Evolutionary conservation across 2,797 vertebrate genomes (phyloP), one percentile per base, ranked within the genome.

Genomic region (Lindbergichthys nudifrons): DNA sequence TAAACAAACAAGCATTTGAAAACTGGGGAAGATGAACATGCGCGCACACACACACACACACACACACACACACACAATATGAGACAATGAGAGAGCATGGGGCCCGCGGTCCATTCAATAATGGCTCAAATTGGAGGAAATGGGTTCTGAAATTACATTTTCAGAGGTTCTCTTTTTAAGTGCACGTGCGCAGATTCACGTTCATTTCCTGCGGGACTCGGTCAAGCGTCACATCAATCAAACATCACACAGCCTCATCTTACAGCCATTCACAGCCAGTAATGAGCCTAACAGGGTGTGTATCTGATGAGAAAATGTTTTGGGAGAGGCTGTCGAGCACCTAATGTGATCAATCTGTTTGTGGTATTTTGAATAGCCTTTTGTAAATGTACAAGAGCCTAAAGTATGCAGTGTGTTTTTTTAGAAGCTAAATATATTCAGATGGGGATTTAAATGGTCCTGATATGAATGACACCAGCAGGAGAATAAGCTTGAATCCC

Each of bases 141-240:
- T 93, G 90, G 89, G 14, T 88, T 94, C 84, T 92, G 85, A 91
- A 93, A 93, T 93, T 86, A 86, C 80, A 93, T 93, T 93, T 92
- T 88, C 79, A 71, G 66, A 80, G 75, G 74, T 81, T 85, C 75
- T 71, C 73, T 62, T 90, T 88, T 88, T 86, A 87, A 91, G 88
- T 80, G 78, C 87, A 77, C n/a, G 48, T n/a, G 82, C 70, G 64
- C 68, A 46, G 84, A 78, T 68, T 77, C 71, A 26, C 66, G 70
- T 89, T 90, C 65, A 88, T 90, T 88, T 89, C 91, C 85, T 82
- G 76, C 1, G 72, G 77, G 84, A 84, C 66, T 72, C 59, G 62
- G 85, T 83, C 78, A 81, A 85, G 77, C 71, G 13, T 81, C 73
- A 23, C 73, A 85, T 86, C 83, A 82, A 74, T 89, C 89, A 87